These are phyloP conservation scores for Drosophila quasianomalipes DNA, from an alignment of 2,888 invertebrate species.

Conservation along the genomic window DNA sequence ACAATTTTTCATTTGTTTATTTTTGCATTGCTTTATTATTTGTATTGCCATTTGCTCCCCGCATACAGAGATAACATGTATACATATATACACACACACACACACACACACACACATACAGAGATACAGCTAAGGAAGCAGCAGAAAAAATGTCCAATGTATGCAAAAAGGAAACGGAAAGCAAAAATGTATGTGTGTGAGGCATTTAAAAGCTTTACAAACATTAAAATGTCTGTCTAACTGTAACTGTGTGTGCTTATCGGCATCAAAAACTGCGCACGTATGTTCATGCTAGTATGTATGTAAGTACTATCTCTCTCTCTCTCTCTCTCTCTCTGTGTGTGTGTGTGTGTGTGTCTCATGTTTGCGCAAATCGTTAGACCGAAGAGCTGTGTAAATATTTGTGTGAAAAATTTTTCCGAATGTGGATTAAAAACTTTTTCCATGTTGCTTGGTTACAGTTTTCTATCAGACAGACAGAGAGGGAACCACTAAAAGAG, in stretches of 20 bases:
- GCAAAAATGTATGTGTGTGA: constrained; percentile 68
- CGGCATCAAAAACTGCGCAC: constrained; percentile 58
- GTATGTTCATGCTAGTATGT: constrained; percentile 19
- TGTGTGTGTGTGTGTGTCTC: constrained; percentile 56
- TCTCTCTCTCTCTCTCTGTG: constrained; percentile 14
- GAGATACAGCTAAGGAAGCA: background rate
- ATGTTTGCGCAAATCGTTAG: constrained; percentile 81
- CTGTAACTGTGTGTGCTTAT: constrained; percentile 59
- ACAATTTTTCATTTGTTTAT: constrained; percentile 71
- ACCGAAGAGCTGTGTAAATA: constrained; percentile 82
- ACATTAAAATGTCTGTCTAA: constrained; percentile 80
- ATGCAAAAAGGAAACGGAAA: constrained; percentile 59
- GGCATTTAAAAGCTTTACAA: constrained; percentile 80
- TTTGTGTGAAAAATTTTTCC: constrained; percentile 82
- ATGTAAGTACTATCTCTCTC: constrained; percentile 27
- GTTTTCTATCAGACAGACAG: constrained; percentile 47
- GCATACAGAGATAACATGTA: constrained; percentile 21
- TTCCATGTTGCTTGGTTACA: constrained; percentile 73
- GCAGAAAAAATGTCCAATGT: constrained; percentile 28
- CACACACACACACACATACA: constrained; percentile 5
- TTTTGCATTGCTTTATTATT: constrained; percentile 74
- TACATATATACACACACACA: constrained; percentile 13
- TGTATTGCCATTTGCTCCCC: constrained; percentile 69
- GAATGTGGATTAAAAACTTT: constrained; percentile 80
- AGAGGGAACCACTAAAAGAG: constrained; percentile 8